Percentiles rank a stretch among this genome's conserved stretches.
Evolutionary conservation across 2,888 invertebrate species (phyloP).

Genomic region (Lagria hirta): DNA sequence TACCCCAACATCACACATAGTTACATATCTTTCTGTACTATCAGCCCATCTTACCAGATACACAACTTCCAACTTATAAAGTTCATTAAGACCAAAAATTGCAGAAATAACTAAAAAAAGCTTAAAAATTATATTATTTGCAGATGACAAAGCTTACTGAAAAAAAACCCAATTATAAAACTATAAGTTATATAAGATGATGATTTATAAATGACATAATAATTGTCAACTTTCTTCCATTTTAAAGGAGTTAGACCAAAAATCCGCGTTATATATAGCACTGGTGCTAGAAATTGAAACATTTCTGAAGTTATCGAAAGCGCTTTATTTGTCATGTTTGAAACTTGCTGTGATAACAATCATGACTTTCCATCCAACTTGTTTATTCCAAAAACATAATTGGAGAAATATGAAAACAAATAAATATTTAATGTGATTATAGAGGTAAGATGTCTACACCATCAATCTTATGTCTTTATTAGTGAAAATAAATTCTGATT

Average conservation of each 20-base stretch:
- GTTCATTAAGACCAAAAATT: conserved; percentile 6
- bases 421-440: conserved; percentile 6
- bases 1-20: conserved; percentile 7
- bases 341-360: too few relatives aligned
- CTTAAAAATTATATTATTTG: too few relatives aligned
- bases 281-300: conserved; percentile 8
- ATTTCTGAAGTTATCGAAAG: conserved; percentile 4
- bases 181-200: conserved; percentile 4
- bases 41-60: conserved; percentile 1
- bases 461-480: conserved; percentile 4
- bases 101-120: conserved; percentile 6
- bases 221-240: conserved; percentile 3
- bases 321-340: too few relatives aligned
- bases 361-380: too few relatives aligned
- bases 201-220: conserved; percentile 6
- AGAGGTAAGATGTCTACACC: too few relatives aligned
- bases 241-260: conserved; percentile 7
- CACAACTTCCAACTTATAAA: conserved; percentile 6
- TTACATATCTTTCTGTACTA: conserved; percentile 6
- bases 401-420: conserved; percentile 4
- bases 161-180: not conserved
- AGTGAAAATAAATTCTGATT: conserved; percentile 2
- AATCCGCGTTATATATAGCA: conserved; percentile 9
- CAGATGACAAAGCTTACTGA: not conserved
- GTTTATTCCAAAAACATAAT: conserved; percentile 6